Base-by-base conservation (phyloP, 2,113 vertebrate species). In the Chauna torquata region DNA sequence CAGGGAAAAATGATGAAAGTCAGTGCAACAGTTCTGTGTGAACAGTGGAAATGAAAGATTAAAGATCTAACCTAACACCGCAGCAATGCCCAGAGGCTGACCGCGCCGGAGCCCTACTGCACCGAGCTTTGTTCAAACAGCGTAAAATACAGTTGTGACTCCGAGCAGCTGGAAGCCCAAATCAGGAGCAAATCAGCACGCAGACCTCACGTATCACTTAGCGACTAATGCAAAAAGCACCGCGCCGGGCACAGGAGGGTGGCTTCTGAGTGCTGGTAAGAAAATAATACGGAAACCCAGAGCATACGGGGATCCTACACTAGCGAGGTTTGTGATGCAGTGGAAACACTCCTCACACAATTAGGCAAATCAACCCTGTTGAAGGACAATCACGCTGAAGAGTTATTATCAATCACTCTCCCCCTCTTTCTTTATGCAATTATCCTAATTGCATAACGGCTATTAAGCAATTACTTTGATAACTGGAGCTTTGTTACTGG, bases 191-290 rank as follows among this genome's bases (percentile, higher is more conserved):
- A 68, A 61, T 9, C 6, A 4, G 24, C 20, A 34, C 0, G 0
- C 2, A 2, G 79, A 82, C 70, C 86, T 52, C 2, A 16, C 0
- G 11, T 32, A 42, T 22, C 19, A 4, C 40, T 38, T 4, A 9
- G 65, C 38, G 30, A 30, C 28, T 3, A 11, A 11, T 1, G 8
- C 44, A 14, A 14, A 36, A 38, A 34, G 13, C 42, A 8, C 44
- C 50, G 62, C 85, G 20, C 23, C 2, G 40, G 40, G 5, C 23
- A n/a, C 44, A 0, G 3, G 13, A 0, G 0, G 12, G 44, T 0
- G 2, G 36, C 23, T 75, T 12, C 59, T 0, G 0, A 75, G 59
- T 0, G 36, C 81, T 0, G 1, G 32, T 3, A 12, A 28, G 47
- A 19, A 78, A 91, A 86, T 6, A 65, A 8, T 32, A 23, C 16